phyloP scores from a whole-genome alignment of 2,888 invertebrate species.

The Thymelicus sylvestris region DNA sequence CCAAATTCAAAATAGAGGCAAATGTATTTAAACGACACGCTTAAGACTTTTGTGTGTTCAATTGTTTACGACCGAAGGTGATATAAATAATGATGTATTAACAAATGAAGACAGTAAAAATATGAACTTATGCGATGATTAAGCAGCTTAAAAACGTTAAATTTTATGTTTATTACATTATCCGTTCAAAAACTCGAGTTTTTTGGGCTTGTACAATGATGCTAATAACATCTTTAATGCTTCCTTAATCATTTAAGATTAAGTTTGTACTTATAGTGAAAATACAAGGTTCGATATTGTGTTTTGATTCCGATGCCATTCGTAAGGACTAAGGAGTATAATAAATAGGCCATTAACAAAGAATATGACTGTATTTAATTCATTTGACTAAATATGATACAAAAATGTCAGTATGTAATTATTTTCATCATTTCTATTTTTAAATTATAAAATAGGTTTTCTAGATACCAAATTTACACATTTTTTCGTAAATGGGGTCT shows the following conservation, averaged over 20 bases:
- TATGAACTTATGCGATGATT: constrained; percentile 32
- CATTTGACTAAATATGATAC: no score
- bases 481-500: no score
- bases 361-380: no score
- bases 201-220: not conserved
- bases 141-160: constrained; percentile 29
- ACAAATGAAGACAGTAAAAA: constrained; percentile 20
- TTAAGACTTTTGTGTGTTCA: constrained; percentile 4
- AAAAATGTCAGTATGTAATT: no score
- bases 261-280: not conserved
- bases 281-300: not conserved
- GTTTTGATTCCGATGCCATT: not conserved
- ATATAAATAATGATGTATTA: constrained; percentile 26
- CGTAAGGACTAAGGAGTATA: not conserved
- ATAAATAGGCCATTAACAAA: no score
- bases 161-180: not conserved
- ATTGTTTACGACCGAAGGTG: constrained; percentile 23
- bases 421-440: no score
- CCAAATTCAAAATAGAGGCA: constrained; percentile 48
- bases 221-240: constrained; percentile 4
- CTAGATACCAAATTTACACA: no score
- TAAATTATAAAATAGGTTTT: no score
- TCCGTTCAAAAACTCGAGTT: not conserved
- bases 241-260: constrained; percentile 15
- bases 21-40: not conserved